These are phyloP conservation scores for Bubo bubo DNA, from an alignment of 2,113 vertebrate species.

Conservation along the genomic window DNA sequence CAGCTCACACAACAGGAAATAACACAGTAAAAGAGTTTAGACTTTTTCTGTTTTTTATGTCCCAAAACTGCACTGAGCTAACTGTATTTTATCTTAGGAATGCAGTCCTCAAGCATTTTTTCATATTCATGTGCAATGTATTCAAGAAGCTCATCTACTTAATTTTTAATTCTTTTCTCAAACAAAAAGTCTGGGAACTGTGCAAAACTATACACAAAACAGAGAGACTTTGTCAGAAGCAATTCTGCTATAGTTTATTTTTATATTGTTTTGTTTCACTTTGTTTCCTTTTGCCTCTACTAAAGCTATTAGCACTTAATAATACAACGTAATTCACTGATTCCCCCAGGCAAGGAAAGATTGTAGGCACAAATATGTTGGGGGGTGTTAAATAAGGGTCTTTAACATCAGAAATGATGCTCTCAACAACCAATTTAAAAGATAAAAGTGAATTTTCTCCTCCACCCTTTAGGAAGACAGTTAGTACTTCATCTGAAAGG, in stretches of 20 bases:
- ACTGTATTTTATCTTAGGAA: neutral
- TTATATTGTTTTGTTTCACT: neutral
- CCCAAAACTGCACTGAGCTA: neutral
- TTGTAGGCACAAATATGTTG: neutral
- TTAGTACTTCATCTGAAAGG: neutral
- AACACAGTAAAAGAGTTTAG: neutral
- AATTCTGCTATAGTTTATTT: neutral
- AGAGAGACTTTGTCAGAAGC: neutral
- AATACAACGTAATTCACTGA: neutral
- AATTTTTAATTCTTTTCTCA: neutral
- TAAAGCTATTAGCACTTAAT: conserved; percentile 11
- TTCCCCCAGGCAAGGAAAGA: conserved; percentile 15
- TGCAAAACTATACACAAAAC: neutral
- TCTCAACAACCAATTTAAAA: neutral
- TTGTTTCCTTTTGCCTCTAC: neutral
- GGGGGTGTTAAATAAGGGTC: neutral
- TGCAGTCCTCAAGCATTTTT: neutral
- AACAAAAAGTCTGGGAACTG: neutral
- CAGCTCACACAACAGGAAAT: neutral
- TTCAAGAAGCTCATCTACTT: neutral
- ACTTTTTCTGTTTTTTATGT: neutral
- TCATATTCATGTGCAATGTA: neutral
- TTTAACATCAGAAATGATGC: neutral
- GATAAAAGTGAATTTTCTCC: neutral
- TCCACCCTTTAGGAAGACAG: neutral